Evolutionary conservation across 2,797 vertebrate species (phyloP).

Genomic region (Sphenopsis melanotis): DNA sequence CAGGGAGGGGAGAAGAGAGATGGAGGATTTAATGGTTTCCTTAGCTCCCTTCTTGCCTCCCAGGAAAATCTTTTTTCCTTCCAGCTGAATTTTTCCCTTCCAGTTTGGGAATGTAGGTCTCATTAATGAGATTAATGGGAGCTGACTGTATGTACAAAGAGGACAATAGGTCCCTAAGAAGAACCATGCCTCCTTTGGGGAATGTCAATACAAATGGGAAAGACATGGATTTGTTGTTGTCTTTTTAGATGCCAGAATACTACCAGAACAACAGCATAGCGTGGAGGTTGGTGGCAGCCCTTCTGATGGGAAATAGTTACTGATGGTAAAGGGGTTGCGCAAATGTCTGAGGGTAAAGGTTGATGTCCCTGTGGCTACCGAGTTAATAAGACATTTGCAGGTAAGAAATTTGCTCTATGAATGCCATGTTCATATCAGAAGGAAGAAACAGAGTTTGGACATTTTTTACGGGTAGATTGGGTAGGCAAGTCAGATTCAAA

Average conservation of each 20-base stretch:
- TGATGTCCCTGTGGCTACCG: background rate
- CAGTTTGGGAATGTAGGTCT: conserved; percentile 53
- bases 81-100: conserved; percentile 32
- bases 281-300: background rate
- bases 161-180: conserved; percentile 45
- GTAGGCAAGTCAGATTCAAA: background rate
- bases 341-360: background rate
- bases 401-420: background rate
- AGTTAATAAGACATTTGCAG: background rate
- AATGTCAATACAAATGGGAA: conserved; percentile 38
- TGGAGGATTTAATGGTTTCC: background rate
- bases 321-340: background rate
- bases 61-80: conserved; percentile 12
- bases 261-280: background rate
- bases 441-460: background rate
- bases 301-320: background rate
- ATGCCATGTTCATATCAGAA: background rate
- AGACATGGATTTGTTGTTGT: conserved; percentile 2
- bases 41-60: background rate
- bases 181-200: conserved; percentile 14
- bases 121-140: conserved; percentile 54
- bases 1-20: background rate
- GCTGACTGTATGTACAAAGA: conserved; percentile 18
- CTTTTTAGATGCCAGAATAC: conserved; percentile 3
- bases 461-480: background rate